Evolutionary conservation across 2,888 invertebrate genomes (phyloP), one percentile per base, ranked within the genome.

Genomic region (Labia minor): DNA sequence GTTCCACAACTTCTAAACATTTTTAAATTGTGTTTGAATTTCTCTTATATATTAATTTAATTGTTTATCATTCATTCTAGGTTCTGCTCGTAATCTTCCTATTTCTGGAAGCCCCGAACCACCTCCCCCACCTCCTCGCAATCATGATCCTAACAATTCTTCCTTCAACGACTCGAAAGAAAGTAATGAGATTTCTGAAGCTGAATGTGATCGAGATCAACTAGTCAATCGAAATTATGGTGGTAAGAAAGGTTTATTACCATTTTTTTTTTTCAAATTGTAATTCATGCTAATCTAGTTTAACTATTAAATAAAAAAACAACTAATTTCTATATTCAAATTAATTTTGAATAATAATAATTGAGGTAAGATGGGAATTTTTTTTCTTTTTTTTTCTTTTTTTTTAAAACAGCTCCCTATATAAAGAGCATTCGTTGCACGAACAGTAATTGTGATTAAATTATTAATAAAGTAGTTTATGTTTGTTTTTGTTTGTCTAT

Each of bases 141-240:
- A 92, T 79, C 90, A 91, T 75, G 90, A 90, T 78, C 85, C 82
- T 73, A 76, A 76, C 70, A 85, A 85, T 76, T 85, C 85, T 63
- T 88, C 87, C 67, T 92, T 92, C 81, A 93, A 94, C 80, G 93
- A 93, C 79, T 92, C 92, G 77, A 93, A 93, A 82, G 92, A 93
- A 78, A 92, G 92, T 79, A 93, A 92, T 81, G 93, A 93, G 80
- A 91, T 92, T 79, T 92, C 92, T 76, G 93, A 93, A 80, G 92
- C 93, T 73, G 93, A 93, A 79, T 93, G 93, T 78, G 93, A 93
- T 81, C 89, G 88, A 71, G 89, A 89, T 77, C 87, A 88, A 74
- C 77, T 85, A 68, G 83, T 85, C 74, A 86, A 90, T 80, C 86
- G 91, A 75, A 90, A 87, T 78, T 91, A 91, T 77, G 90, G 91